Base-by-base conservation (phyloP, 2,888 invertebrate genomes). In the Drosophila phalerata region DNA sequence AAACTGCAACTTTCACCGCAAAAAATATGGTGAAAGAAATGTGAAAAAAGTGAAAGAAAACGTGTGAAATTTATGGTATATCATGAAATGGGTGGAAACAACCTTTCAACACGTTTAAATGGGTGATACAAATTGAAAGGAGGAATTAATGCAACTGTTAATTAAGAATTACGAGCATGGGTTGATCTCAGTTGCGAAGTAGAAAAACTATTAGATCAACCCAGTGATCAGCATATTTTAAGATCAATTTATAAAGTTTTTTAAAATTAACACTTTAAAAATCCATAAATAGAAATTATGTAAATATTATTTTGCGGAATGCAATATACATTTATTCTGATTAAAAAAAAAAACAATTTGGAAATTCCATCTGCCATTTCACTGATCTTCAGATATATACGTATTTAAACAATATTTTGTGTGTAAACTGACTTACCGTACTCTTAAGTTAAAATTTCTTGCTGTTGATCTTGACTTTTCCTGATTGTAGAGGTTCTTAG, bases 1-100 rank as follows among this genome's bases (percentile, higher is more conserved):
- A 84, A 86, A 60, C 60, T 42, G 32, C 79, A 69, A 82, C 86
- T 86, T 82, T 82, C 84, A 86, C 85, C 88, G 75, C 88, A 83
- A 63, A 69, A 60, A 47, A 47, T 68, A 60, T 1, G 42, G 38
- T n/a, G n/a, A 49, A 13, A 51, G 17, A 22, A 6, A 17, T 10
- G 22, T 2, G 19, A 19, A 34, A 11, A 40, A 61, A 28, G 22
- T 25, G 58, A 47, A 62, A 71, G 48, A 71, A 75, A 84, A 61
- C 79, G 88, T 85, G 88, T 69, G 77, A 87, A 82, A 69, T 82
- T 68, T 74, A 58, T 61, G 55, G 76, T 25, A 61, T 37, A 45
- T 61, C 37, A n/a, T n/a, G 10, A 55, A 78, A 52, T 60, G 74
- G 52, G 52, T 55, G 49, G 43, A 62, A 60, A 19, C 48, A 57